A percentile compares a stretch with the other conserved stretches of the same genome.
phyloP scores from a whole-genome alignment of 92 coral and sea anemone species.

The Meandrina meandrites region DNA sequence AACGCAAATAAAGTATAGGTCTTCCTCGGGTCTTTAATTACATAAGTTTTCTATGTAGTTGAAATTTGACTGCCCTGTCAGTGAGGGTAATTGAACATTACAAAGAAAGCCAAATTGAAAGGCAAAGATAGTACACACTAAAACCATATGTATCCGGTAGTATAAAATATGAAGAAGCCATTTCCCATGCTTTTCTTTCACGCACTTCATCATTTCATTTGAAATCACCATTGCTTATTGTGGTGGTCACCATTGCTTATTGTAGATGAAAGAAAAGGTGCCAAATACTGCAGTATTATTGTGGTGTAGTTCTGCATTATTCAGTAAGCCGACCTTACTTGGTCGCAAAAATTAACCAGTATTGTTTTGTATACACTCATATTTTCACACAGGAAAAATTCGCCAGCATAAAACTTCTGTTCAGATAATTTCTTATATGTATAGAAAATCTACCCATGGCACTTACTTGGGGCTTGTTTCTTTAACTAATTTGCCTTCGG shows the following conservation, averaged over 20 bases:
- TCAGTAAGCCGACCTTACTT: not conserved
- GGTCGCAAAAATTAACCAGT: not conserved
- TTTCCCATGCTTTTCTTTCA: not conserved
- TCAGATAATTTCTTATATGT: not conserved
- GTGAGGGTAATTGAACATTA: not conserved
- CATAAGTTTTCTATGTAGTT: not conserved
- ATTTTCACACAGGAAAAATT: not conserved
- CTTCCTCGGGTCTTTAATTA: not conserved
- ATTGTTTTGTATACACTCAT: not conserved
- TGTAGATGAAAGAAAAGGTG: not conserved
- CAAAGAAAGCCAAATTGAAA: not conserved
- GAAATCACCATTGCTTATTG: not conserved
- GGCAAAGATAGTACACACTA: not conserved
- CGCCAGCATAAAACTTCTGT: not conserved
- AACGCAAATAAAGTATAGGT: conserved; percentile 15
- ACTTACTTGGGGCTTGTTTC: not conserved
- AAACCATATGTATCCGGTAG: not conserved
- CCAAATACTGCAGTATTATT: not conserved
- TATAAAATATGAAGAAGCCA: not conserved
- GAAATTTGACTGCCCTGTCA: not conserved
- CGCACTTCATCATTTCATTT: not conserved
- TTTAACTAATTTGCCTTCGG: not conserved
- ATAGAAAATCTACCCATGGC: not conserved
- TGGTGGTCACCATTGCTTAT: not conserved
- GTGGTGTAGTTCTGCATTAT: not conserved